Conservation (phyloP, 2,888 invertebrate genomes). For the Opisthograptis luteolata region DNA sequence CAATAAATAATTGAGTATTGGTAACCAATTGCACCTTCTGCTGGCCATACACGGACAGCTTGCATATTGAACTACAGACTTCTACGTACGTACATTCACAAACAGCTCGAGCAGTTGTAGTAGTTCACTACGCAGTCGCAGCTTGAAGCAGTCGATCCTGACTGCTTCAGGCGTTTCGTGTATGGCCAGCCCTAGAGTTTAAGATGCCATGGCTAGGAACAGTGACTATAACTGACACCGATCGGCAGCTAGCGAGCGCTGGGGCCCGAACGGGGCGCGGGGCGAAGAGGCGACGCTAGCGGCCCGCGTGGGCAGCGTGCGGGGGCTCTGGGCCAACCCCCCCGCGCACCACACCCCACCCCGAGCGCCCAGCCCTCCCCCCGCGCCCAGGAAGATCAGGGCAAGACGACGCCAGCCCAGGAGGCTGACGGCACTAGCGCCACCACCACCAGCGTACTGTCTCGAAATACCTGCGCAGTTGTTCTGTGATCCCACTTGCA, state of each 20-base stretch:
- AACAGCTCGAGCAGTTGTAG: no score
- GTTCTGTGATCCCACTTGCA: conserved; percentile 73
- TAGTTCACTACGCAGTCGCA: no score
- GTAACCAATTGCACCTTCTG: no score
- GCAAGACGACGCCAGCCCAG: conserved; percentile 71
- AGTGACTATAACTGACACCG: conserved; percentile 65
- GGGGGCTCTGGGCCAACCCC: conserved; percentile 56
- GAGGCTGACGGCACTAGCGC: conserved; percentile 55
- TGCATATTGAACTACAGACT: no score
- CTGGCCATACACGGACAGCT: no score
- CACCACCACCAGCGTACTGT: conserved; percentile 67
- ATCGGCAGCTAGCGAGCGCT: conserved; percentile 83
- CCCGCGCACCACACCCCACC: conserved; percentile 34
- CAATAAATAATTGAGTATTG: no score
- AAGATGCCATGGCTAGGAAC: background rate
- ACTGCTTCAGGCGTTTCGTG: no score
- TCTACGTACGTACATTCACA: no score
- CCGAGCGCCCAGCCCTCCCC: conserved; percentile 60
- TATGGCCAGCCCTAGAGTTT: no score
- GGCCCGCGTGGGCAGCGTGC: conserved; percentile 60
- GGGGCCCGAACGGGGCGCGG: conserved; percentile 67
- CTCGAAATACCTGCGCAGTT: conserved; percentile 68
- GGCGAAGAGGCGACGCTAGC: conserved; percentile 66
- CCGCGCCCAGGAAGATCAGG: conserved; percentile 67
- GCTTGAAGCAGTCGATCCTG: no score